Percentiles rank a stretch among this genome's conserved stretches.
phyloP scores from a whole-genome alignment of 2,797 vertebrate genomes.

The Cichlasoma orientale region DNA sequence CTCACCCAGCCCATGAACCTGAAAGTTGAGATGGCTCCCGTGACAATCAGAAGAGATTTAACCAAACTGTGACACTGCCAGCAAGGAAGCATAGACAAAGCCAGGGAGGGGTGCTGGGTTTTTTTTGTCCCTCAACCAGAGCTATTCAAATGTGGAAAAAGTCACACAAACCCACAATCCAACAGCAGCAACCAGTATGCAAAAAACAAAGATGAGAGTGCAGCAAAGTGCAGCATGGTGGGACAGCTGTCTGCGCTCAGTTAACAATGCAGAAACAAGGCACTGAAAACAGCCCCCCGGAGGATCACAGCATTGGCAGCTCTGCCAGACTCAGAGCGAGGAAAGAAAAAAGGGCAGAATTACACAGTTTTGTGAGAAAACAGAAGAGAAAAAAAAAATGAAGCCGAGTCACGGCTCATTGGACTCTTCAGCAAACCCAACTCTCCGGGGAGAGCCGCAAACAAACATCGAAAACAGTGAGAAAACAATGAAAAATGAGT shows the following conservation, averaged over 20 bases:
- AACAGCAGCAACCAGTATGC: background rate
- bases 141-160: background rate
- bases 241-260: conserved; percentile 8
- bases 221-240: background rate
- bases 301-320: conserved; percentile 36
- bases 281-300: conserved; percentile 33
- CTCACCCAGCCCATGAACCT: conserved; percentile 14
- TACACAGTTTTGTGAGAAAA: conserved; percentile 8
- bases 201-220: background rate
- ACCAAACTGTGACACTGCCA: conserved; percentile 21
- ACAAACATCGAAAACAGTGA: conserved; percentile 26
- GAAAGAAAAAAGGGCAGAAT: conserved; percentile 39
- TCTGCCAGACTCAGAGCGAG: conserved; percentile 53
- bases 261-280: conserved; percentile 32
- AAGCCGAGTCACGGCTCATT: conserved; percentile 58
- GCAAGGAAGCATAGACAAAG: conserved; percentile 22
- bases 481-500: conserved; percentile 29
- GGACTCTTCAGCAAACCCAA: conserved; percentile 55
- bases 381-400: background rate
- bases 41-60: conserved; percentile 20
- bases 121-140: background rate
- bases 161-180: background rate
- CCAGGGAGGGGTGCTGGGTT: background rate
- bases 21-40: conserved; percentile 38
- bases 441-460: conserved; percentile 40